Conservation (phyloP, 2,888 invertebrate genomes). For the Torymus auratus region DNA sequence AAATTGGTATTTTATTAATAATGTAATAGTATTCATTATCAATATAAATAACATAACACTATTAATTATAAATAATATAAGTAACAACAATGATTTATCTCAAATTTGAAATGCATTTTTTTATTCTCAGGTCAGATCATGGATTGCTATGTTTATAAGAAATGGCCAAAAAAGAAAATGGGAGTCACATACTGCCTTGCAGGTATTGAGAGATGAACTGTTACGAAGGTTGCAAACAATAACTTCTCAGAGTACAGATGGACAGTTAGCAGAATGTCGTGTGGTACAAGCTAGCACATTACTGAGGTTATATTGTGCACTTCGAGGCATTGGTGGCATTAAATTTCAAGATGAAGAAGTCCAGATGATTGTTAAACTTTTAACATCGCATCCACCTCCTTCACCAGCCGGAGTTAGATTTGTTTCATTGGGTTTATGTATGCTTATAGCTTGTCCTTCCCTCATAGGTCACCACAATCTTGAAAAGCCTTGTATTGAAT, state of each 20-base stretch:
- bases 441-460: conserved; percentile 95
- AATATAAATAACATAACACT: not conserved
- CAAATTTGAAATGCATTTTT: not conserved
- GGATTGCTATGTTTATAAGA: conserved; percentile 95
- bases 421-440: conserved; percentile 94
- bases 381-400: conserved; percentile 92
- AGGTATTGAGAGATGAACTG: conserved; percentile 86
- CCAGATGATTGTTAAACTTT: conserved; percentile 86
- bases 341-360: conserved; percentile 97
- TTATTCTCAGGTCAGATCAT: conserved; percentile 82
- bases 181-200: conserved; percentile 85
- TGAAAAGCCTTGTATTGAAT: conserved; percentile 92
- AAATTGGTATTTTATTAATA: too few species aligned
- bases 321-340: conserved; percentile 94
- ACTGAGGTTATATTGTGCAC: conserved; percentile 92
- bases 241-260: conserved; percentile 81
- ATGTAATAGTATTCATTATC: not conserved
- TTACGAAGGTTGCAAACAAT: conserved; percentile 83
- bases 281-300: conserved; percentile 94
- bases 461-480: conserved; percentile 83
- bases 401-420: conserved; percentile 95
- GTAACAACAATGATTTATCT: not conserved
- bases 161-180: conserved; percentile 91
- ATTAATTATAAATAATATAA: conserved; percentile 1
- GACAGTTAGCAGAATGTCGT: conserved; percentile 81